Evolutionary conservation across 2,888 invertebrate species (phyloP).

Genomic region (Lysandra bellargus): DNA sequence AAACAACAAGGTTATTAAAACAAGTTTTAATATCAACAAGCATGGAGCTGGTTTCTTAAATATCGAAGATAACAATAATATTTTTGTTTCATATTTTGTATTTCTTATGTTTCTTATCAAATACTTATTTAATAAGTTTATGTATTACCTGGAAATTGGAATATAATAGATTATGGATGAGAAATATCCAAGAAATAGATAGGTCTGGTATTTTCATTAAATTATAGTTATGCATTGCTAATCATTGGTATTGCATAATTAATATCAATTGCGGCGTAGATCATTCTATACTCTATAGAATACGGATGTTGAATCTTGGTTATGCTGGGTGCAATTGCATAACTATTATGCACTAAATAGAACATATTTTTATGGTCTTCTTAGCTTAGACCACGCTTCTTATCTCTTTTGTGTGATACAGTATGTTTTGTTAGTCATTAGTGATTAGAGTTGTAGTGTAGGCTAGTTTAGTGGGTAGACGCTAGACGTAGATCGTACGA

Average conservation of each 20-base stretch:
- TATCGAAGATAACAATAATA: not conserved
- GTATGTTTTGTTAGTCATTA: no score
- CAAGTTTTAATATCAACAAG: not conserved
- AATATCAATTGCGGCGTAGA: not conserved
- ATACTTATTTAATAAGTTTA: not conserved
- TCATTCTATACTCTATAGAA: not conserved
- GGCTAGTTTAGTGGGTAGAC: no score
- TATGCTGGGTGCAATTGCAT: not conserved
- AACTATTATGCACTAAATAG: not conserved
- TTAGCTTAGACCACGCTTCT: not conserved
- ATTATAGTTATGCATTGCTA: not conserved
- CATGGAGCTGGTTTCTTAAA: not conserved
- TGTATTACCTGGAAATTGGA: not conserved
- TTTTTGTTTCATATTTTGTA: not conserved
- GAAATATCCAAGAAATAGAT: not conserved
- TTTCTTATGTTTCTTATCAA: not conserved
- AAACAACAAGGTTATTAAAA: slow-evolving; percentile 21
- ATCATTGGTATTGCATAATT: not conserved
- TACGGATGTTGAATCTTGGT: not conserved
- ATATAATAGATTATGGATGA: not conserved
- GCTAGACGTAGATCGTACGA: no score
- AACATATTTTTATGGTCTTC: not conserved
- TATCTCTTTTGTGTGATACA: not conserved
- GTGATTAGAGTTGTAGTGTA: no score
- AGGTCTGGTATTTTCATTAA: not conserved